A percentile compares a stretch with the other conserved stretches of the same genome.
These are phyloP conservation scores for Girardia tigrina DNA, from an alignment of 2,888 invertebrate species.

Conservation along the genomic window DNA sequence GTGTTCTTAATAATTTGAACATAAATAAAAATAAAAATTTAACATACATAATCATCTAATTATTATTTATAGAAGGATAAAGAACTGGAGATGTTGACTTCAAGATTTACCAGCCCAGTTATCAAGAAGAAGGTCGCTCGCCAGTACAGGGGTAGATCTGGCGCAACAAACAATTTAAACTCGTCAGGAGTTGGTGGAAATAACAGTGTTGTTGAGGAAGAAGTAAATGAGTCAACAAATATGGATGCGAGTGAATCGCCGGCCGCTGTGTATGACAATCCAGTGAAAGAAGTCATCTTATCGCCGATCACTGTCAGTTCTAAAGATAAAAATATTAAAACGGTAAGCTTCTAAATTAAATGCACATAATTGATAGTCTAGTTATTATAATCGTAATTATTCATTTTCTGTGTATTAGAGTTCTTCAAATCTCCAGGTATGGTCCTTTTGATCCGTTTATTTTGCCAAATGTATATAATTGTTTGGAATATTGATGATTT, in stretches of 20 bases:
- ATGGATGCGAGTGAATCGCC: background rate
- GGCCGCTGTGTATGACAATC: background rate
- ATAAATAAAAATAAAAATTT: too few species aligned
- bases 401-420: background rate
- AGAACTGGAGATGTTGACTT: slow-evolving; percentile 21
- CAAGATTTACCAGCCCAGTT: slow-evolving; percentile 30
- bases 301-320: slow-evolving; percentile 31
- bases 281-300: background rate
- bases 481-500: slow-evolving; percentile 5
- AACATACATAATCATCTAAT: too few species aligned
- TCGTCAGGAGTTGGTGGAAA: background rate
- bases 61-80: slow-evolving; percentile 16
- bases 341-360: background rate
- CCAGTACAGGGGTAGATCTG: slow-evolving; percentile 15
- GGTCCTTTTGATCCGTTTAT: background rate
- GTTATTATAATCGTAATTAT: background rate
- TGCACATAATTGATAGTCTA: background rate
- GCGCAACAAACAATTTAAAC: background rate
- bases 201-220: slow-evolving; percentile 24
- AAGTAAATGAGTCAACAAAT: background rate
- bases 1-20: too few species aligned
- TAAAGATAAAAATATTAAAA: slow-evolving; percentile 28
- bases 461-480: background rate
- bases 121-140: slow-evolving; percentile 30
- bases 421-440: background rate